These are phyloP conservation scores for Nyctibius bracteatus DNA, from an alignment of 2,113 vertebrate species.

Conservation along the genomic window DNA sequence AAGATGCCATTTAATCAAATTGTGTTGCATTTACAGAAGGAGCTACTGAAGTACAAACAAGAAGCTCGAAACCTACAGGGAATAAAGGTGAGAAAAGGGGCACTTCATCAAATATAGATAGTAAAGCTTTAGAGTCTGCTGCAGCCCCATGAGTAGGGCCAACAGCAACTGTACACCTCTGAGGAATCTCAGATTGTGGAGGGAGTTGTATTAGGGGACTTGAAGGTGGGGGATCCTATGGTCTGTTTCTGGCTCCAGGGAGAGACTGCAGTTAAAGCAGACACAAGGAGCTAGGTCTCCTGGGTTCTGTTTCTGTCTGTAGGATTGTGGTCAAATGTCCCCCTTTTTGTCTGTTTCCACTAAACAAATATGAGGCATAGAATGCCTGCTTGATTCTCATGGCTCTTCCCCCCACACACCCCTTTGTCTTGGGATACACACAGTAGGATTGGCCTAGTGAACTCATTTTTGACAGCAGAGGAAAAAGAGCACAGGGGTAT, in stretches of 20 bases:
- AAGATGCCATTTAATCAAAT: constrained; percentile 15
- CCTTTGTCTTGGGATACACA: background rate
- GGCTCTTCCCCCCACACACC: background rate
- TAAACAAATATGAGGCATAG: background rate
- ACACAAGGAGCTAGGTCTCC: background rate
- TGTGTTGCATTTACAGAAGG: constrained; percentile 81
- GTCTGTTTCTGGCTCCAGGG: background rate
- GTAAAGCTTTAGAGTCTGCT: background rate
- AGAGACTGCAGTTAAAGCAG: background rate
- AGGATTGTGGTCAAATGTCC: background rate
- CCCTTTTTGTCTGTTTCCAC: background rate
- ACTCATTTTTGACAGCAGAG: background rate
- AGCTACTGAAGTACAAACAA: constrained; percentile 89
- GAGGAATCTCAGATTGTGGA: background rate
- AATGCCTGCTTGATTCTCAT: background rate
- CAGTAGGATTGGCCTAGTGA: background rate
- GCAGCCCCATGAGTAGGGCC: background rate
- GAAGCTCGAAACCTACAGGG: constrained; percentile 91
- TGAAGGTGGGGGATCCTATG: background rate
- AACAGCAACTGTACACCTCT: background rate
- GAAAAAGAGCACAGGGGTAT: background rate
- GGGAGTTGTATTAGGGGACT: background rate
- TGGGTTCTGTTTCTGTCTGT: background rate
- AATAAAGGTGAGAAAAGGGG: constrained; percentile 83
- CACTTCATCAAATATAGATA: background rate